These are phyloP conservation scores for Tortrix viridana DNA, from an alignment of 2,888 invertebrate genomes.

Conservation along the genomic window DNA sequence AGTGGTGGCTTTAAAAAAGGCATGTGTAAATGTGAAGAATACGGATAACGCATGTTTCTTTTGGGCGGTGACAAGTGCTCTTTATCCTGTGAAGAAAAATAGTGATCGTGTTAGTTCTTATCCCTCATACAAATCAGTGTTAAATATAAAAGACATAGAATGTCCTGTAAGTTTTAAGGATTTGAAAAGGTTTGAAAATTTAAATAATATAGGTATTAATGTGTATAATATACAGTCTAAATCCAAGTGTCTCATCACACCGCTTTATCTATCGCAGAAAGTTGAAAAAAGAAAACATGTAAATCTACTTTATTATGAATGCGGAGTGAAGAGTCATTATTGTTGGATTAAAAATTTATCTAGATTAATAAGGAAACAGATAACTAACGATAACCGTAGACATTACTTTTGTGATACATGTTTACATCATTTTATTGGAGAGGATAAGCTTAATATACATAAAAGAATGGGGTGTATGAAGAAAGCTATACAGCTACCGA, in stretches of 20 bases:
- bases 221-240: slow-evolving; percentile 47
- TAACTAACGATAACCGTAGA: background rate
- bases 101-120: slow-evolving; percentile 33
- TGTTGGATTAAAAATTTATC: slow-evolving; percentile 32
- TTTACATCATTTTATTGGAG: slow-evolving; percentile 15
- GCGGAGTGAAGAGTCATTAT: background rate
- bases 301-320: slow-evolving; percentile 42
- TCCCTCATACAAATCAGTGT: slow-evolving; percentile 40
- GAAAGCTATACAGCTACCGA: slow-evolving; percentile 6
- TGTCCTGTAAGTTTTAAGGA: slow-evolving; percentile 45
- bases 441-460: slow-evolving; percentile 11
- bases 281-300: slow-evolving; percentile 38
- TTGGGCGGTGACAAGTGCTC: too few relatives aligned
- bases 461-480: slow-evolving; percentile 1
- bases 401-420: slow-evolving; percentile 1
- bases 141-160: slow-evolving; percentile 40
- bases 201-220: slow-evolving; percentile 47
- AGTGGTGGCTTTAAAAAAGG: background rate
- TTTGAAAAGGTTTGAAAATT: slow-evolving; percentile 42
- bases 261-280: slow-evolving; percentile 44
- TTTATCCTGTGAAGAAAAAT: background rate
- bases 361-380: background rate
- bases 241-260: too few relatives aligned
- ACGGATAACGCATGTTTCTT: background rate
- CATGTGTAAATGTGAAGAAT: slow-evolving; percentile 23